Conservation (phyloP, 1,140 invertebrate genomes). For the Heliconius hewitsoni region DNA sequence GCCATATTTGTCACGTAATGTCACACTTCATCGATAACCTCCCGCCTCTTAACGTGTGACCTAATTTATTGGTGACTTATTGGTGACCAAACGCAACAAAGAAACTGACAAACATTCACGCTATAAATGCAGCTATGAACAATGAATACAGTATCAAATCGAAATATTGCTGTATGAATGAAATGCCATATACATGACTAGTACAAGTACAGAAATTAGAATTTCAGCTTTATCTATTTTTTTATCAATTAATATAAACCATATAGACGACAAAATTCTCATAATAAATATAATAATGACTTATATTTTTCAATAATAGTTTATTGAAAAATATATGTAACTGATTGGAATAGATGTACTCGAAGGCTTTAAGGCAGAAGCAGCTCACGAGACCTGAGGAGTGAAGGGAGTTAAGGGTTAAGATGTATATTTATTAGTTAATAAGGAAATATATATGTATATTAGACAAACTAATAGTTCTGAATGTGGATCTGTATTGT, state of each 20-base stretch:
- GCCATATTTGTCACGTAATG: no score
- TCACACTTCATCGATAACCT: no score
- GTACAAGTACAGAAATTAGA: not conserved
- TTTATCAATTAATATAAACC: not conserved
- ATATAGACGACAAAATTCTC: not conserved
- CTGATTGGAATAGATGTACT: not conserved
- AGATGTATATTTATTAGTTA: constrained; percentile 18
- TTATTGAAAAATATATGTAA: not conserved
- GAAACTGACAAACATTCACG: no score
- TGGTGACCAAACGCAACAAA: no score
- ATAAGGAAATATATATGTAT: constrained; percentile 21
- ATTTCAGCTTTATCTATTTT: not conserved
- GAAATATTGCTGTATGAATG: no score
- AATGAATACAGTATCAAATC: no score
- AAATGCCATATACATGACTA: no score
- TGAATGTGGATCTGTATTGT: constrained; percentile 21
- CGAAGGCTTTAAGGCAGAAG: not conserved
- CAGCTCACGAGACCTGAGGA: constrained; percentile 9
- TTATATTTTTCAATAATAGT: not conserved
- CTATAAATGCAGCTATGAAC: no score
- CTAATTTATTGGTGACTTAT: no score
- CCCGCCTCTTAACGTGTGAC: no score
- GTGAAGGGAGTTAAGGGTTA: constrained; percentile 14
- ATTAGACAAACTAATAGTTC: constrained; percentile 25
- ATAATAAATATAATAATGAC: not conserved